Base-by-base conservation (phyloP, 2,888 invertebrate genomes). In the Erebia aethiops region DNA sequence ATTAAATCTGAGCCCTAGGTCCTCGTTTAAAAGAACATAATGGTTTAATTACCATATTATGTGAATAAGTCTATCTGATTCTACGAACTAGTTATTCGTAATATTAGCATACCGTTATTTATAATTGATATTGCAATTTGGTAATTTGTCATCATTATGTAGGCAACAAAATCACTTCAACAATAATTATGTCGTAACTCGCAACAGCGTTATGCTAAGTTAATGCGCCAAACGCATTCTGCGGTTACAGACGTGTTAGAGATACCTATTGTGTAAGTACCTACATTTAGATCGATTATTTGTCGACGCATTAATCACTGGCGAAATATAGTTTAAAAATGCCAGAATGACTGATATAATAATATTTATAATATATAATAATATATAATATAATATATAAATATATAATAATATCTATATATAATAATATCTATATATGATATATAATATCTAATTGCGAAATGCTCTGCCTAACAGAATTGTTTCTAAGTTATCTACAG, bases 311-410 rank as follows among this genome's bases (percentile, higher is more conserved):
- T 89, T 86, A 87, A 87, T 86, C 87, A 87, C 79, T 69, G 75
- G 80, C 81, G 78, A 83, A 88, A 84, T 81, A 81, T 82, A 82
- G 82, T 82, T 84, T 79, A 81, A 80, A 82, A 61, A 79, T 75
- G 78, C 76, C 77, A 75, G 82, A 85, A 82, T 87, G 85, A 89
- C 88, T 87, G 84, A 89, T 87, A n/a, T n/a, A n/a, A n/a, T n/a
- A n/a, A n/a, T n/a, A n/a, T n/a, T n/a, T n/a, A n/a, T n/a, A n/a
- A n/a, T n/a, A n/a, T n/a, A n/a, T n/a, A n/a, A n/a, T n/a, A n/a
- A n/a, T n/a, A n/a, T n/a, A n/a, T n/a, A n/a, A n/a, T n/a, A n/a
- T n/a, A n/a, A n/a, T n/a, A n/a, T n/a, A n/a, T n/a, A n/a, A n/a
- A n/a, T n/a, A n/a, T n/a, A n/a, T n/a, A n/a, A n/a, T n/a, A n/a